Base-by-base conservation (phyloP, 2,113 vertebrate genomes). In the Coptodon rendalli region DNA sequence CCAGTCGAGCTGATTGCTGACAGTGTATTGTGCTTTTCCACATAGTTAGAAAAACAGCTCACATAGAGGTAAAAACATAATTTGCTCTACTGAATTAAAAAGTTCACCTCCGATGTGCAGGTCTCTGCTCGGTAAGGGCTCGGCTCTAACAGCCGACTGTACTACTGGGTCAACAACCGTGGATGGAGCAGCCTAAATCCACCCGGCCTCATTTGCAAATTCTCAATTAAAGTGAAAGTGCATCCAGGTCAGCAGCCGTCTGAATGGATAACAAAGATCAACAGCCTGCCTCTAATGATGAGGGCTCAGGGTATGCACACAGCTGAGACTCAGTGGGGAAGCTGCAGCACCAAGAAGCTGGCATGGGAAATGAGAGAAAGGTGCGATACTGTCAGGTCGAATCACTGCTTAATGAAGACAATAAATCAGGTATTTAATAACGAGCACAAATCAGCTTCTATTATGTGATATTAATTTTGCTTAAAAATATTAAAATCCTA, bases 251-350 rank as follows among this genome's bases (percentile, higher is more conserved):
- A 87, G 71, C 66, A 19, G 84, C 61, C 85, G 89, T 68, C 85
- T 90, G 89, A 93, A 90, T 71, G 86, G 83, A 88, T 93, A 94
- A 94, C 93, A 93, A 94, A 94, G 92, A 94, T 94, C 92, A 93
- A 91, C 93, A 84, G 78, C 71, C 93, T 92, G 89, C 61, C 22
- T 80, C 71, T 95, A 95, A 96, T 95, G 93, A 94, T 89, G 89
- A 87, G 84, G 29, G 13, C 85, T 86, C 80, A 24, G 80, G 56
- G 86, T 85, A 10, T 13, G 56, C 68, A 76, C 76, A 52, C 22
- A 7, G 40, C 86, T 66, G 82, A 73, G 81, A 50, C 80, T 83
- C 93, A 84, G 90, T 68, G 86, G 89, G 92, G 54, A 86, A 81
- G 52, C 81, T 81, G 83, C 6, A 40, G 59, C 86, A 84, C 81